These are phyloP conservation scores for Dendrocincla fuliginosa DNA, from an alignment of 2,797 vertebrate genomes.

Conservation along the genomic window DNA sequence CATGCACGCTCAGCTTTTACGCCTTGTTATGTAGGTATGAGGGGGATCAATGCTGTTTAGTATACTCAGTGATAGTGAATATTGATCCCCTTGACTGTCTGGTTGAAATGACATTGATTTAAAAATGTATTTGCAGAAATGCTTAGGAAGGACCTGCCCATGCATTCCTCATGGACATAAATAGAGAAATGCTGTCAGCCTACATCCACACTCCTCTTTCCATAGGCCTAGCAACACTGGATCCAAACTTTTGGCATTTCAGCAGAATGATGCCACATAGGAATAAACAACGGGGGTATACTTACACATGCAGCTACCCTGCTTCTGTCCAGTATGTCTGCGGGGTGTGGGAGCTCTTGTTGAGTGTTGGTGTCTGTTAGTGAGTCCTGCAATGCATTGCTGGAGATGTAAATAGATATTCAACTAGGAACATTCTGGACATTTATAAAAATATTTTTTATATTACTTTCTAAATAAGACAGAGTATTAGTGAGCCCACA, in stretches of 20 bases:
- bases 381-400: not conserved
- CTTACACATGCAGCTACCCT: not conserved
- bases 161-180: not conserved
- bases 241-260: not conserved
- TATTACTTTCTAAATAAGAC: not conserved
- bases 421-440: not conserved
- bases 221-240: rapidly evolving
- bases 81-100: not conserved
- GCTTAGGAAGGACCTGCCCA: not conserved
- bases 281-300: not conserved
- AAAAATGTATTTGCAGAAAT: not conserved
- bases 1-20: not conserved
- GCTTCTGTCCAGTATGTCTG: not conserved
- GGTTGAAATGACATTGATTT: not conserved
- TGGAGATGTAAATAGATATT: not conserved
- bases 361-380: not conserved
- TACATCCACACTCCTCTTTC: not conserved
- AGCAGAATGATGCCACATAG: rapidly evolving
- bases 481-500: not conserved
- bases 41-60: not conserved
- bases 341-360: not conserved
- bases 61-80: not conserved
- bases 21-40: not conserved
- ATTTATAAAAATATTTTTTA: not conserved
- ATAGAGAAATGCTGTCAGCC: not conserved